phyloP scores from a whole-genome alignment of 2,113 vertebrate species.

The Ctenomys sociabilis region DNA sequence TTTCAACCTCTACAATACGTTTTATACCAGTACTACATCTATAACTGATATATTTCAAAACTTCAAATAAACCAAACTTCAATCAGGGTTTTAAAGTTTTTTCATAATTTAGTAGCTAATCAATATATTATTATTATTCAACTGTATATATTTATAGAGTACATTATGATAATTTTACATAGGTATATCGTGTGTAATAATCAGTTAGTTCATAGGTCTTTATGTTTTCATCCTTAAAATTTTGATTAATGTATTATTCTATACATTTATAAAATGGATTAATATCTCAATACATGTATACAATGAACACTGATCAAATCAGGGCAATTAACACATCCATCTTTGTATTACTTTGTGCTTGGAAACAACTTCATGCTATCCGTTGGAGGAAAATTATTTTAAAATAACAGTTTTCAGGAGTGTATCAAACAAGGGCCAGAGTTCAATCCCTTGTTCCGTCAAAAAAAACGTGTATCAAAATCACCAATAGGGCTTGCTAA shows the following conservation, averaged over 20 bases:
- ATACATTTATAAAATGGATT: neutral
- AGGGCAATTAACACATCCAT: neutral
- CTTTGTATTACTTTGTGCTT: neutral
- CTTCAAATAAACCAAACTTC: neutral
- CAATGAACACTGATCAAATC: neutral
- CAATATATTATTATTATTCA: neutral
- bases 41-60: neutral
- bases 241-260: neutral
- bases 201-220: neutral
- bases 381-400: neutral
- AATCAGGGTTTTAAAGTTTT: neutral
- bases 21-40: neutral
- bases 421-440: too few species aligned
- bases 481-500: neutral
- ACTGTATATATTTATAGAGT: neutral
- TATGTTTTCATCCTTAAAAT: neutral
- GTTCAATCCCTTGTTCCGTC: too few species aligned
- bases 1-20: neutral
- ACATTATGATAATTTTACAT: neutral
- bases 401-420: neutral
- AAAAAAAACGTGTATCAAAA: neutral
- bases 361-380: neutral
- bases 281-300: neutral
- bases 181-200: neutral
- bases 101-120: neutral